phyloP scores from a whole-genome alignment of 2,797 vertebrate species.

The Pangasius larnaudii region DNA sequence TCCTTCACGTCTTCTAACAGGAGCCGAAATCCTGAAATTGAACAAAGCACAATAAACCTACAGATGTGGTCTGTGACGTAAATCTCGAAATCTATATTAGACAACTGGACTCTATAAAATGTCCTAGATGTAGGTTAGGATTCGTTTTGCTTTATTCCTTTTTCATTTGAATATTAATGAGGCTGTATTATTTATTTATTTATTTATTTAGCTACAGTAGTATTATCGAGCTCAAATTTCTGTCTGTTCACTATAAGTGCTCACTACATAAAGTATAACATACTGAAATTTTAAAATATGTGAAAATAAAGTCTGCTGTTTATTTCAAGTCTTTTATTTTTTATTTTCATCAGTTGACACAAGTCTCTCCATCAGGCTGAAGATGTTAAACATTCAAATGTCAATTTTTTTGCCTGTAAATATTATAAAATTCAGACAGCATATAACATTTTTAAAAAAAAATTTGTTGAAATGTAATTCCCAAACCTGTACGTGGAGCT shows the following conservation, averaged over 20 bases:
- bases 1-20: conserved; percentile 41
- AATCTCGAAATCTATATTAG: not conserved
- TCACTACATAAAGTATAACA: not conserved
- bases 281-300: too few species aligned
- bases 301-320: not conserved
- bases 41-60: not conserved
- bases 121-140: not conserved
- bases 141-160: too few species aligned
- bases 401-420: too few species aligned
- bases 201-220: not conserved
- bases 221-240: not conserved
- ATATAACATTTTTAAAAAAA: too few species aligned
- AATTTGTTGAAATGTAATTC: not conserved
- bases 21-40: conserved; percentile 27
- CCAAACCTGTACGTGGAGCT: not conserved
- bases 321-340: not conserved
- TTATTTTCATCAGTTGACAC: not conserved
- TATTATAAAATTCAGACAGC: too few species aligned
- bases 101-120: not conserved
- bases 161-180: not conserved
- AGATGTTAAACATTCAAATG: not conserved
- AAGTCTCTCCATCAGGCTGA: not conserved
- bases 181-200: not conserved
- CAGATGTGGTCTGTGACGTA: not conserved
- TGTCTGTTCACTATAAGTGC: not conserved